Percentiles rank a stretch among this genome's conserved stretches.
phyloP scores from a whole-genome alignment of 1,140 invertebrate species.

The Papilio helenus region DNA sequence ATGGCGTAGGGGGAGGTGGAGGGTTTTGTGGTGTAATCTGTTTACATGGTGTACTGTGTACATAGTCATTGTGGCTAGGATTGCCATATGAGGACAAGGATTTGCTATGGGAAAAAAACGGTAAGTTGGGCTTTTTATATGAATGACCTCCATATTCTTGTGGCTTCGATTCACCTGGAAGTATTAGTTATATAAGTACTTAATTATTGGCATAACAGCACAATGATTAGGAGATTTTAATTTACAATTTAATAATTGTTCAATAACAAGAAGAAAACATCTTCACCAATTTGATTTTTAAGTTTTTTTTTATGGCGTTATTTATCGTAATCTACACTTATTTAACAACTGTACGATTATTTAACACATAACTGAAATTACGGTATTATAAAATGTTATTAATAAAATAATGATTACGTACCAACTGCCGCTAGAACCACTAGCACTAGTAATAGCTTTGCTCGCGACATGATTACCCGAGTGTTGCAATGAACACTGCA shows the following conservation, averaged over 20 bases:
- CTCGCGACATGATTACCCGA: neutral
- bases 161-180: slow-evolving; percentile 17
- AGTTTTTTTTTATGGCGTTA: too few relatives aligned
- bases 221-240: too few relatives aligned
- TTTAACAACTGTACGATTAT: too few relatives aligned
- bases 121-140: slow-evolving; percentile 22
- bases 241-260: too few relatives aligned
- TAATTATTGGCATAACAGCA: too few relatives aligned
- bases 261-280: too few relatives aligned
- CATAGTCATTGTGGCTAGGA: neutral
- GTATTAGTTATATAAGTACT: too few relatives aligned
- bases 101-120: slow-evolving; percentile 10
- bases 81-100: neutral
- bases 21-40: neutral
- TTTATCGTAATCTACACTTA: too few relatives aligned
- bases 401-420: neutral
- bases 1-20: neutral
- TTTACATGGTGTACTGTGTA: neutral
- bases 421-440: neutral
- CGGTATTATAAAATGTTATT: neutral
- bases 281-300: too few relatives aligned
- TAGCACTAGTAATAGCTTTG: neutral
- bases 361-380: too few relatives aligned
- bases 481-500: slow-evolving; percentile 14
- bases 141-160: neutral